Base-by-base conservation (phyloP, 2,797 vertebrate species). In the Epinephelus coioides region DNA sequence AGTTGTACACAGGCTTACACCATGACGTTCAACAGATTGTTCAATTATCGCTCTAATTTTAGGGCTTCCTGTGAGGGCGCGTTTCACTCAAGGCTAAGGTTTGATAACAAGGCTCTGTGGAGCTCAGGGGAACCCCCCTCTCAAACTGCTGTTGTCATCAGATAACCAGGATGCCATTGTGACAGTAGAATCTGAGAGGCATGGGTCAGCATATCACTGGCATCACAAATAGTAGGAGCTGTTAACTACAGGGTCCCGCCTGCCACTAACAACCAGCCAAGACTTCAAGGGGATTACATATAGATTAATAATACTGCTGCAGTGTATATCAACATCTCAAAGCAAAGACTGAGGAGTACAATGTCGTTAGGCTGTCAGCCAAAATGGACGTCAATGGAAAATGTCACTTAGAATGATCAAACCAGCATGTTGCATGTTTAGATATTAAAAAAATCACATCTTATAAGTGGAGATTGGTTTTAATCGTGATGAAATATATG, bases 131-230 rank as follows among this genome's bases (percentile, higher is more conserved):
- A 84, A 73, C 72, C 56, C 27, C 65, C 14, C 59, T 80, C 74
- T 78, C 56, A 85, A 83, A 89, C 72, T 60, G 78, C 92, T 92
- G 92, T 93, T 93, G 94, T 94, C 92, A 91, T 93, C 93, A 94
- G 56, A 95, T 95, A 89, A 73, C 83, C 85, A 80, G 60, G 83
- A 95, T 95, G 91, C 92, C 93, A 80, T 61, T 90, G 90, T 92
- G 92, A 91, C 93, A 94, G 91, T 77, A 81, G 92, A 95, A 94
- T 92, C 82, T 81, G 88, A 92, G 90, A 89, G 82, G 87, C 81
- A 44, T 81, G 90, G 89, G 86, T 93, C 92, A 90, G 90, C 90
- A 91, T 78, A 89, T 91, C 84, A 75, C 85, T 66, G 71, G 80
- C 85, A 85, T 88, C 84, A 88, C 87, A 91, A 92, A 88, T 86